Evolutionary conservation across 2,113 vertebrate species (phyloP).

Genomic region (Sorex araneus): DNA sequence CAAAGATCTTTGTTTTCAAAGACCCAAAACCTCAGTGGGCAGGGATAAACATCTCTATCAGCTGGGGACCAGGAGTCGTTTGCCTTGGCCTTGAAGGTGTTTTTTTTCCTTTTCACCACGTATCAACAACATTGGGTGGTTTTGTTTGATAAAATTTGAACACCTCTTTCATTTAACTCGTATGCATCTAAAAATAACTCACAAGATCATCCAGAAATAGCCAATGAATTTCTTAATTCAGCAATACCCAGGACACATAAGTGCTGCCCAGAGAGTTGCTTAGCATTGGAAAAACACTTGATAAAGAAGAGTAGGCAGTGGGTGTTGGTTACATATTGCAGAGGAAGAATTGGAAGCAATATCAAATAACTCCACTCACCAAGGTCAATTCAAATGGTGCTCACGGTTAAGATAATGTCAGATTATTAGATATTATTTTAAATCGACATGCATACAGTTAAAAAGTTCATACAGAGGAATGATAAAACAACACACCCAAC

Average conservation of each 20-base stretch:
- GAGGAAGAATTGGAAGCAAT: slow-evolving; percentile 11
- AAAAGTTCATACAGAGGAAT: not conserved
- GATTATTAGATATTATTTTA: not conserved
- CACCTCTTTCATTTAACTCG: not conserved
- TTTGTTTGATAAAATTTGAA: slow-evolving; percentile 45
- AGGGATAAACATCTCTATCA: slow-evolving; percentile 61
- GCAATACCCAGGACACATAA: not conserved
- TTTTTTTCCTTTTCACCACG: not conserved
- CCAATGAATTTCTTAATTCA: not conserved
- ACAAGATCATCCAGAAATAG: slow-evolving; percentile 3
- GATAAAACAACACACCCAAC: slow-evolving; percentile 86
- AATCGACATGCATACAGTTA: not conserved
- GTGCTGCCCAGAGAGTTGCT: not conserved
- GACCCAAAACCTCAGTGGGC: slow-evolving; percentile 64
- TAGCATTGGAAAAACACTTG: not conserved
- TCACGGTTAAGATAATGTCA: not conserved
- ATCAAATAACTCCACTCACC: not conserved
- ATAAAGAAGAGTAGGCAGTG: not conserved
- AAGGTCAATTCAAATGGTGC: not conserved
- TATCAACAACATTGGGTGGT: not conserved
- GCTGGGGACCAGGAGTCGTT: slow-evolving; percentile 55
- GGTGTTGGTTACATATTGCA: not conserved
- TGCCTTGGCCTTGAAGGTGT: slow-evolving; percentile 10
- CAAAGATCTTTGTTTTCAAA: slow-evolving; percentile 74
- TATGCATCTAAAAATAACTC: not conserved